Evolutionary conservation across 2,888 invertebrate species (phyloP), one percentile per base, ranked within the genome.

Genomic region (Dexiosoma caninum): DNA sequence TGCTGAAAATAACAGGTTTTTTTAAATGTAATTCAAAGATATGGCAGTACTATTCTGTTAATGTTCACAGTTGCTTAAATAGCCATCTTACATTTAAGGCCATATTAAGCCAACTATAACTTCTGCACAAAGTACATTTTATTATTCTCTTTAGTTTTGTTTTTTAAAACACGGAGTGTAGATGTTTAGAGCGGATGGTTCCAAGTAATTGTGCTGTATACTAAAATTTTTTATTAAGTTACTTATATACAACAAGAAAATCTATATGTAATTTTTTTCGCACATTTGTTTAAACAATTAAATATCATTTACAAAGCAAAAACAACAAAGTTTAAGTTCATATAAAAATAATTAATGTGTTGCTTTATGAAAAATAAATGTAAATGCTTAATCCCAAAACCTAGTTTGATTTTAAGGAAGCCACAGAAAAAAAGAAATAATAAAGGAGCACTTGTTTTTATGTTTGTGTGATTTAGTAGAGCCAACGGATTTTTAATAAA

Each of bases 111-210:
- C 40, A 64, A 51, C 64, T 64, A 49, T 49, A 64, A 64, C 19
- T 30, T 70, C 77, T 71, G 77, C 77, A 75, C 40, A 69, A 16
- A 49, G n/a, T n/a, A 27, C n/a, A n/a, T n/a, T n/a, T 66, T 37
- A 21, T 64, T 74, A 19, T 44, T 42, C 57, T 70, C 57, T 30
- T 66, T 77, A 79, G 82, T 82, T 77, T 70, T 66, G 64, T 78
- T 70, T 70, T 53, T 77, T 37, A 37, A 71, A 80, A 82, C 70
- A 71, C 57, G 70, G 82, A 67, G 74, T 49, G n/a, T 16, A 16
- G 77, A 40, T 16, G 37, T 32, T n/a, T 32, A 7, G 7, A 57
- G 14, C 67, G 70, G 57, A 64, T 21, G 40, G 1, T 16, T 46
- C 2, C 0, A n/a, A n/a, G 21, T n/a, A n/a, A 10, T 30, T 8